These are phyloP conservation scores for Chelonus insularis DNA, from an alignment of 1,140 invertebrate genomes.

Conservation along the genomic window DNA sequence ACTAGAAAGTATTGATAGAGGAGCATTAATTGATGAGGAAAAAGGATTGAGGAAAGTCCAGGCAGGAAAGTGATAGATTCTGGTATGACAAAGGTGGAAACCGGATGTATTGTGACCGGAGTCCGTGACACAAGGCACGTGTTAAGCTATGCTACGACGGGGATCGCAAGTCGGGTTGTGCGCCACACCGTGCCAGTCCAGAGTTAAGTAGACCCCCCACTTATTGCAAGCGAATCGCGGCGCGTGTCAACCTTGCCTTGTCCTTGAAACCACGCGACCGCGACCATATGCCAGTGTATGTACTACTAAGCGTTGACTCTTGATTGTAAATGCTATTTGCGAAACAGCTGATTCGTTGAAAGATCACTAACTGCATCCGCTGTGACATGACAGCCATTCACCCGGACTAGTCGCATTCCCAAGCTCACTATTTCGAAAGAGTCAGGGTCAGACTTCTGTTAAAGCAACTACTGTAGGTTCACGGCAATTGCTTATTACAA, in stretches of 20 bases:
- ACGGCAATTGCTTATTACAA: too few species aligned
- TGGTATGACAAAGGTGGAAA: neutral
- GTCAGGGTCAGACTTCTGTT: too few species aligned
- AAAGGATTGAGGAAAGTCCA: too few species aligned
- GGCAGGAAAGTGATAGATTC: neutral
- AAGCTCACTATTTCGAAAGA: too few species aligned
- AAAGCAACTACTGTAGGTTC: too few species aligned
- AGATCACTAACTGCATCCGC: neutral
- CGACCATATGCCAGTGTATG: constrained; percentile 44
- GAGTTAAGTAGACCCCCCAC: constrained; percentile 37
- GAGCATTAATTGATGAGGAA: too few species aligned
- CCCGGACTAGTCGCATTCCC: neutral
- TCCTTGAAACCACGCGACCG: constrained; percentile 59
- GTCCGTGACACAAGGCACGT: neutral
- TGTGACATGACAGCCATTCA: neutral
- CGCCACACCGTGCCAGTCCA: constrained; percentile 7
- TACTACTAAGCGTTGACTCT: constrained; percentile 16
- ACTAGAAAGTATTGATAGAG: too few species aligned
- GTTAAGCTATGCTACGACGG: constrained; percentile 6
- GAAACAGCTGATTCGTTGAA: constrained; percentile 31
- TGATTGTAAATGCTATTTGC: neutral
- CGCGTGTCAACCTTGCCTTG: constrained; percentile 60
- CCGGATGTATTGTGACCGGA: neutral
- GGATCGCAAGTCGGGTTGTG: constrained; percentile 3
- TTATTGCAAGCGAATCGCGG: constrained; percentile 45